These are phyloP conservation scores for Aphaenogaster floridana DNA, from an alignment of 1,140 invertebrate genomes.

Conservation along the genomic window DNA sequence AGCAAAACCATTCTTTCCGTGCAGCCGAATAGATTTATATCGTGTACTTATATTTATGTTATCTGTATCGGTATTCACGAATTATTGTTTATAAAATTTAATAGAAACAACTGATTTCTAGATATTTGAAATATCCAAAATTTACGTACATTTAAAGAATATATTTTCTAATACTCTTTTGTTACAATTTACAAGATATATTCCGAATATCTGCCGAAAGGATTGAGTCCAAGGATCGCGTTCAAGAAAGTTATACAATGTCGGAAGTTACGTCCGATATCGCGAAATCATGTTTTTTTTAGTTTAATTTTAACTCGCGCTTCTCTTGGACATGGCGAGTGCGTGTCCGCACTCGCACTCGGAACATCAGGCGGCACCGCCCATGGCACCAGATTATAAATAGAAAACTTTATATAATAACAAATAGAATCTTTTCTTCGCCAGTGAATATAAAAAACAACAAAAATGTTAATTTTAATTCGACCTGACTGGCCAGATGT, in stretches of 20 bases:
- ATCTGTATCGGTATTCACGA: too few relatives aligned
- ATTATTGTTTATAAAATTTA: not conserved
- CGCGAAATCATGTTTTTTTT: slow-evolving; percentile 26
- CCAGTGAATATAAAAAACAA: too few relatives aligned
- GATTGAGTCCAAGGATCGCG: not conserved
- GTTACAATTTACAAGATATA: not conserved
- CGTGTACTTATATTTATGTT: too few relatives aligned
- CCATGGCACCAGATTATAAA: slow-evolving; percentile 15
- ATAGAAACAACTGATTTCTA: not conserved
- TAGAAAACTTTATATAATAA: slow-evolving; percentile 43
- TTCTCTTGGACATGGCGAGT: not conserved
- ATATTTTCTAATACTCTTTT: not conserved
- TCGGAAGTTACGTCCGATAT: not conserved
- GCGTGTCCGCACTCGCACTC: not conserved
- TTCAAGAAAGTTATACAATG: not conserved
- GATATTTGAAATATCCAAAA: not conserved
- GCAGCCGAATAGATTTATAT: too few relatives aligned
- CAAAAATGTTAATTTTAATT: too few relatives aligned
- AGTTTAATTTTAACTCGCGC: slow-evolving; percentile 16
- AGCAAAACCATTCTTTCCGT: too few relatives aligned
- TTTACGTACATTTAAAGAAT: not conserved
- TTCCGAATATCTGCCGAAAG: not conserved
- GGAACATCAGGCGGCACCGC: not conserved
- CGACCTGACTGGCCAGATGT: too few relatives aligned
- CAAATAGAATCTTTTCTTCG: too few relatives aligned